Conservation (phyloP, 2,113 vertebrate species). For the Nothoprocta perdicaria region DNA sequence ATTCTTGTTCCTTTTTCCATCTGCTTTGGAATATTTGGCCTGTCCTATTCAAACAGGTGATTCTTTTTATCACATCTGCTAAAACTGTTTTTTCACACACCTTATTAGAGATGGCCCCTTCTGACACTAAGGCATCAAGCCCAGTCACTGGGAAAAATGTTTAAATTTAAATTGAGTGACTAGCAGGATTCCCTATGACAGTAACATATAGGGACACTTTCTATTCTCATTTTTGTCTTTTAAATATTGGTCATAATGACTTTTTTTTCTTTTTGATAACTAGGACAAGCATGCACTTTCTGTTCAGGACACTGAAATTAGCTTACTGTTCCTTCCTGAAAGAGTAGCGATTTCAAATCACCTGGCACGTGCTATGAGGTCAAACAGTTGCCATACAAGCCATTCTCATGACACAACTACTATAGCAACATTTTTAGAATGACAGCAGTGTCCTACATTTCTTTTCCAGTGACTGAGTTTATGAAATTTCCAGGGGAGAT, state of each 20-base stretch:
- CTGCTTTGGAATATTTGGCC: neutral
- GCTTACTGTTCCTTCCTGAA: neutral
- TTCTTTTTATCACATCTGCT: neutral
- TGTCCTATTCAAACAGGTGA: neutral
- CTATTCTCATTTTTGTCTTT: neutral
- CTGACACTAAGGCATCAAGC: neutral
- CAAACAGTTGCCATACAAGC: neutral
- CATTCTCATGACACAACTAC: neutral
- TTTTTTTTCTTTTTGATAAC: neutral
- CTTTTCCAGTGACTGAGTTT: neutral
- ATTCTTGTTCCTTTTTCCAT: neutral
- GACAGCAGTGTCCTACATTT: neutral
- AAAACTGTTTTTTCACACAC: neutral
- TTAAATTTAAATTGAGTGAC: neutral
- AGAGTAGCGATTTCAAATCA: neutral
- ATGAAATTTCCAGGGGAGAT: neutral
- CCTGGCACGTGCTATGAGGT: neutral
- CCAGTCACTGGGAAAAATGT: neutral
- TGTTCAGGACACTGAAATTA: neutral
- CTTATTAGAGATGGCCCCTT: neutral
- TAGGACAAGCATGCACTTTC: neutral
- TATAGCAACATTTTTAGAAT: neutral
- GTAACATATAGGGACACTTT: accelerated
- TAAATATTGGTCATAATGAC: neutral
- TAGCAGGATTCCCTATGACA: neutral